phyloP scores from a whole-genome alignment of 1,140 invertebrate genomes.

The Aphidius ervi region DNA sequence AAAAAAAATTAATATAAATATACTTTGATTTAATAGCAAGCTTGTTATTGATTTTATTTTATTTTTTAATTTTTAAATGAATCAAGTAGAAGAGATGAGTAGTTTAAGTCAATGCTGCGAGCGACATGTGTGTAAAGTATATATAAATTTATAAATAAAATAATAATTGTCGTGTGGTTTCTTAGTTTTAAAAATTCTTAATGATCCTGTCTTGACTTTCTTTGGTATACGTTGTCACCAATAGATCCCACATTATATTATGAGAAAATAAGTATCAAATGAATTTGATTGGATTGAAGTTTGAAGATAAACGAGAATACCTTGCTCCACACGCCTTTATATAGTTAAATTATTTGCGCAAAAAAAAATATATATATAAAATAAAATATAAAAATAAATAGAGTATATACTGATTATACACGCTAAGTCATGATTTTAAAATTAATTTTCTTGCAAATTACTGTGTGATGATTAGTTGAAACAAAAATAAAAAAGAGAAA shows the following conservation, averaged over 20 bases:
- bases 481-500: too few relatives aligned
- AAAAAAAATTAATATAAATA: too few relatives aligned
- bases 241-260: constrained; percentile 16
- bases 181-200: constrained; percentile 6
- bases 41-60: too few relatives aligned
- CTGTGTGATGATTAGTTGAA: too few relatives aligned
- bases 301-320: constrained; percentile 26
- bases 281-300: neutral
- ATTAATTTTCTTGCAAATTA: too few relatives aligned
- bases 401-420: too few relatives aligned
- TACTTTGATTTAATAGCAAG: too few relatives aligned
- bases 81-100: constrained; percentile 16
- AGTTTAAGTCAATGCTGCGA: constrained; percentile 17
- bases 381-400: too few relatives aligned
- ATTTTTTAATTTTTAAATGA: neutral
- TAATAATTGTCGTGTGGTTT: neutral
- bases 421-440: too few relatives aligned
- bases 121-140: neutral
- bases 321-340: constrained; percentile 41
- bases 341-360: constrained; percentile 23
- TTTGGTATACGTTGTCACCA: constrained; percentile 11
- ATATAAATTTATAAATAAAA: too few relatives aligned
- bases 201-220: constrained; percentile 5
- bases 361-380: too few relatives aligned
- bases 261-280: constrained; percentile 8